A percentile compares a stretch with the other conserved stretches of the same genome.
Conservation (phyloP, 2,888 invertebrate genomes). For the Eupsilia transversa region DNA sequence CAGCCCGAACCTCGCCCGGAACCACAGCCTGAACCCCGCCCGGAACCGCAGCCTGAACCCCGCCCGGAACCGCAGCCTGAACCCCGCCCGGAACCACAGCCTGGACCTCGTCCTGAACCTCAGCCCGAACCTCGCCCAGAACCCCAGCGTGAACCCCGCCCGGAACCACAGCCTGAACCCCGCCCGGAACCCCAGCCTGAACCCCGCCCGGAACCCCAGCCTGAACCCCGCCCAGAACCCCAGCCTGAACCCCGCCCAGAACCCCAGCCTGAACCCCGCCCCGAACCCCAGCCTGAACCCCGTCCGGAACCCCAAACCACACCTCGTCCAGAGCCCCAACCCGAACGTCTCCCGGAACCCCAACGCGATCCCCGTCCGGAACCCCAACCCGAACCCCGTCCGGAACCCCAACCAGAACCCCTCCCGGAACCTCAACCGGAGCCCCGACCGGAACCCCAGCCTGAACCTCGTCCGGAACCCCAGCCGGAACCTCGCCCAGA, state of each 20-base stretch:
- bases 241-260: background rate
- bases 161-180: background rate
- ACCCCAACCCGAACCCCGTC: background rate
- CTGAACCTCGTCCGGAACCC: background rate
- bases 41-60: background rate
- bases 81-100: background rate
- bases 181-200: background rate
- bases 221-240: background rate
- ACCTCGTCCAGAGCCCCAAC: background rate
- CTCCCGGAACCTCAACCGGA: background rate
- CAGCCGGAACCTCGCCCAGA: background rate
- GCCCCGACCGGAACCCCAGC: fast-evolving
- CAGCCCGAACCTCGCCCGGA: background rate
- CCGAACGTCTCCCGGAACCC: background rate
- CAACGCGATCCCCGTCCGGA: background rate
- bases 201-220: background rate
- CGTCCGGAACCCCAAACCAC: background rate
- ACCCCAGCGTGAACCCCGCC: background rate
- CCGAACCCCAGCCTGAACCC: background rate
- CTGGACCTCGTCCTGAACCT: background rate
- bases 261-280: background rate
- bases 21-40: background rate
- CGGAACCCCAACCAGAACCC: background rate
- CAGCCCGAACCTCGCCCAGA: background rate
- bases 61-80: fast-evolving